These are phyloP conservation scores for Drosophila lowei DNA, from an alignment of 1,140 invertebrate genomes.

Conservation along the genomic window DNA sequence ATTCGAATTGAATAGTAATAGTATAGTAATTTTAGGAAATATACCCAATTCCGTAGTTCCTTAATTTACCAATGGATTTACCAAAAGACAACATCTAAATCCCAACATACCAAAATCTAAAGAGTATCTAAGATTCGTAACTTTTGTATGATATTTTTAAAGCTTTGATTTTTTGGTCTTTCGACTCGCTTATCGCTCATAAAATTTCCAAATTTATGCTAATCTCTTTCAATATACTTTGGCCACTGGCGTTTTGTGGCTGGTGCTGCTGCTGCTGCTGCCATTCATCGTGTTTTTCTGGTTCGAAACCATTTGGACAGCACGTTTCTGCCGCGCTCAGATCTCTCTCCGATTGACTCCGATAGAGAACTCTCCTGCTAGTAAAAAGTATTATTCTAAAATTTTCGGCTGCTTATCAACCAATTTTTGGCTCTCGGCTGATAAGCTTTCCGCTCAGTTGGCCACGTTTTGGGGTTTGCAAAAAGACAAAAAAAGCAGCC, in stretches of 20 bases:
- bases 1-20: too few relatives aligned
- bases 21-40: too few relatives aligned
- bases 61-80: too few relatives aligned
- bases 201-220: conserved; percentile 63
- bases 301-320: conserved; percentile 36
- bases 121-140: conserved; percentile 1
- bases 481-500: not conserved
- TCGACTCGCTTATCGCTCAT: conserved; percentile 46
- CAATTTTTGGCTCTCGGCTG: conserved; percentile 6
- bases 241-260: conserved; percentile 11
- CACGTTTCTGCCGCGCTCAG: conserved; percentile 31
- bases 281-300: conserved; percentile 68
- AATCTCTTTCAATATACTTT: conserved; percentile 40
- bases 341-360: not conserved
- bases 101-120: too few relatives aligned
- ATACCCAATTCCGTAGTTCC: too few relatives aligned
- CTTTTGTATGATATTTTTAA: conserved; percentile 8
- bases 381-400: conserved; percentile 1
- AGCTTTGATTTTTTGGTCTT: conserved; percentile 22
- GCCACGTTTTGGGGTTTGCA: conserved; percentile 27
- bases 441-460: conserved; percentile 21
- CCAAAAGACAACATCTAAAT: too few relatives aligned
- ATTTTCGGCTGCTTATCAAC: conserved; percentile 28
- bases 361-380: conserved; percentile 9
- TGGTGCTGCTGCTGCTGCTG: conserved; percentile 32